Base-by-base conservation (phyloP, 2,113 vertebrate genomes). In the Myotis davidii region DNA sequence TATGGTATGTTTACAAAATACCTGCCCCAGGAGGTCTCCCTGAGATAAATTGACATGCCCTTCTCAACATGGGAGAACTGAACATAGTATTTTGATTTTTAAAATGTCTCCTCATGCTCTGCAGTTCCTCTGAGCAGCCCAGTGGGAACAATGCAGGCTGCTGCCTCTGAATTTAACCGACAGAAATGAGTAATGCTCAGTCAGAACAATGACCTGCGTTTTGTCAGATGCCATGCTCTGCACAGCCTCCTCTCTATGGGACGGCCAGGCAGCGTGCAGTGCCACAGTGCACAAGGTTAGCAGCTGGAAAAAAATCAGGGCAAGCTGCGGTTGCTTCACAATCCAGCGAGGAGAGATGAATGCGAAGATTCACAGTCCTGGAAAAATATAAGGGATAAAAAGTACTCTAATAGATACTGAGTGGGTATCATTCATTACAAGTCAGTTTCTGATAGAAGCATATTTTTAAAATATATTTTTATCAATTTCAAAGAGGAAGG, bases 11-110 rank as follows among this genome's bases (percentile, higher is more conserved):
- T 96, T 94, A 90, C 17, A 83, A 85, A 94, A 76, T n/a, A 79
- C 45, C n/a, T 94, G n/a, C 73, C 61, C 54, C 67, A 59, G 10
- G 97, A 94, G 29, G 37, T 78, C 69, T 90, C 27, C 32, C 82
- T 83, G 73, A 95, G 77, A 92, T 88, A 77, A 92, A 92, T 8
- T 96, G 85, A 59, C 61, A 76, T 94, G 39, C 50, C 25, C 94
- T 85, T 95, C 87, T 93, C 87, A 59, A 50, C 27, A 52, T 82
- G 85, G 64, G 52, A 95, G 85, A 94, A 94, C 7, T 59, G 42
- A 88, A 52, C 29, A 32, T 6, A 70, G 59, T 91, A 79, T 96
- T 97, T 97, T 88, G 52, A 94, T 94, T 95, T 96, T 88, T 65
- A 70, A 92, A 92, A 65, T 72, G n/a, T 90, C 54, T 90, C 72